Base-by-base conservation (phyloP, 2,113 vertebrate species). In the Psittacula cyanocephala region DNA sequence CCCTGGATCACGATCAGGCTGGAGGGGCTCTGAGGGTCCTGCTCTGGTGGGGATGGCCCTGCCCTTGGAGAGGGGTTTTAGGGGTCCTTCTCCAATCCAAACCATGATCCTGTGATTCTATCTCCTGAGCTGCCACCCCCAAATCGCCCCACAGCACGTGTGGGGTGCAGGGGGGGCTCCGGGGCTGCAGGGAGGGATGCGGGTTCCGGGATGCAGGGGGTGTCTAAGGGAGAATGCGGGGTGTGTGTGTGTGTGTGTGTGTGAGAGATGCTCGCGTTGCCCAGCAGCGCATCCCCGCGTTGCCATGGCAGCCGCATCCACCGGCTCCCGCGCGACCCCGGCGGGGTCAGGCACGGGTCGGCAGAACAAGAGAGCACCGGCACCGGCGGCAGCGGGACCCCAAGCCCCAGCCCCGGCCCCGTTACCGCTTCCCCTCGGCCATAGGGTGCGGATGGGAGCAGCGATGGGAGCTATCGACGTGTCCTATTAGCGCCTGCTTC, bases 41-140 rank as follows among this genome's bases (percentile, higher is more conserved):
- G 55, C 5, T 4, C 6, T 3, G 1, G 35, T 1, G 55, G 7
- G 22, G 57, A 11, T 24, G 55, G 20, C 52, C 57, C 65, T 16
- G 57, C 27, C 13, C 29, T 0, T 9, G 14, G 50, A 33, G 9
- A 31, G 11, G 50, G 9, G 4, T 49, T 77, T 25, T 6, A 31
- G 46, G 10, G 14, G 44, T 74, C 17, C 31, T 53, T 53, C 37
- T 39, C 33, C 53, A 3, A 28, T 16, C 55, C 53, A 49, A 63
- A 41, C 44, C 9, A 10, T 3, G 25, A 18, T 3, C 7, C 29
- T 3, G 0, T 4, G 46, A 20, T 10, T 14, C 24, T 9, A 3
- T 7, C 50, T 43, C 17, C 27, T 2, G 23, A 15, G 57, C 50
- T 60, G 81, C 24, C 50, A 72, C 37, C 88, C 65, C 65, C 49